These are phyloP conservation scores for Hymenopus coronatus DNA, from an alignment of 2,888 invertebrate species.

Conservation along the genomic window DNA sequence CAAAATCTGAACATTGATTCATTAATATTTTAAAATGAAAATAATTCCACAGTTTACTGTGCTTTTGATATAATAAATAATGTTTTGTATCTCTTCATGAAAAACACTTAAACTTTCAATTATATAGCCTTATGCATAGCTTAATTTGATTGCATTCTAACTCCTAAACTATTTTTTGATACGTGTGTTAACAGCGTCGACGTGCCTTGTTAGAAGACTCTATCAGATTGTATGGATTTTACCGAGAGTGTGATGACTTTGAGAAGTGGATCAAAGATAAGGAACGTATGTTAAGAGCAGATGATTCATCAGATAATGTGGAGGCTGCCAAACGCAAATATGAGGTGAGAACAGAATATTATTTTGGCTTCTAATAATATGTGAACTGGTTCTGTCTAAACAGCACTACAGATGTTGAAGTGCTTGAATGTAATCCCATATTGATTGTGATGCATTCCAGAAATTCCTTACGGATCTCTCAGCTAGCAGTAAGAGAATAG, in stretches of 20 bases:
- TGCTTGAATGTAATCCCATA: background rate
- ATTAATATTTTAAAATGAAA: no score
- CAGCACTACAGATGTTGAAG: background rate
- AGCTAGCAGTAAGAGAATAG: conserved; percentile 87
- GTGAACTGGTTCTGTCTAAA: no score
- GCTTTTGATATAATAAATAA: background rate
- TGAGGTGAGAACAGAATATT: conserved; percentile 58
- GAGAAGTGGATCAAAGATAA: conserved; percentile 97
- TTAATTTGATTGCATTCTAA: background rate
- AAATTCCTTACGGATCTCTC: conserved; percentile 94
- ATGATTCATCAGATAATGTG: conserved; percentile 84
- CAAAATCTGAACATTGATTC: no score
- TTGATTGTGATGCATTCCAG: conserved; percentile 45
- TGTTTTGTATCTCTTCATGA: background rate
- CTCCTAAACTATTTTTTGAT: background rate
- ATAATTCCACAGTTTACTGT: no score
- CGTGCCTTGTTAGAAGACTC: conserved; percentile 87
- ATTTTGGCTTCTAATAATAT: background rate
- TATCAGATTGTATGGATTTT: conserved; percentile 88
- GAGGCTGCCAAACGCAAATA: conserved; percentile 92
- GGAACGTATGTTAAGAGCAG: conserved; percentile 78
- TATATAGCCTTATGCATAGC: background rate
- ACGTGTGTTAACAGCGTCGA: conserved; percentile 54
- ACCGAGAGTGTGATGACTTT: conserved; percentile 95
- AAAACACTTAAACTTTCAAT: background rate